These are phyloP conservation scores for Ptychobarbus kaznakovi DNA, from an alignment of 2,797 vertebrate species.

Conservation along the genomic window DNA sequence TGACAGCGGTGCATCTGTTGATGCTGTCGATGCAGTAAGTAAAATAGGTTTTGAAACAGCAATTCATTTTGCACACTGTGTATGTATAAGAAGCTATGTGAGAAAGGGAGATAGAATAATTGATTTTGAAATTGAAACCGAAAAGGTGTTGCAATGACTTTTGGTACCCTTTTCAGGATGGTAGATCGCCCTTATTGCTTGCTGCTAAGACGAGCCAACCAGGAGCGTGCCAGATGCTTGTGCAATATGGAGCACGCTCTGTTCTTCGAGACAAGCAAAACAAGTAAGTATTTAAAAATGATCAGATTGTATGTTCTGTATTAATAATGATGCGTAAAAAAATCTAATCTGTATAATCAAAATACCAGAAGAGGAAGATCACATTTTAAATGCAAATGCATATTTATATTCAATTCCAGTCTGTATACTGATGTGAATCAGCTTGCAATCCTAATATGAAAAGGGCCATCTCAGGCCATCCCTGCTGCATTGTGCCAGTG, in stretches of 20 bases:
- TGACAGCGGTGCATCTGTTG: conserved; percentile 81
- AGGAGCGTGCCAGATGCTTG: conserved; percentile 80
- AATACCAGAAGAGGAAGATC: not conserved
- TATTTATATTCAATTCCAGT: not conserved
- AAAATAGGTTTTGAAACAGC: conserved; percentile 3
- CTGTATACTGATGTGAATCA: not conserved
- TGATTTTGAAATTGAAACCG: not conserved
- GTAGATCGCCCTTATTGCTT: conserved; percentile 81
- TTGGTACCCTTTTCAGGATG: conserved; percentile 74
- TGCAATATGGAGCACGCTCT: conserved; percentile 81
- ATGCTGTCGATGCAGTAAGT: conserved; percentile 81
- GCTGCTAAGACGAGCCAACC: conserved; percentile 86
- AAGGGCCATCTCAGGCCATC: not conserved
- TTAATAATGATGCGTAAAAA: not conserved
- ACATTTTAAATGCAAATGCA: not conserved
- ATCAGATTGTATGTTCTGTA: not conserved
- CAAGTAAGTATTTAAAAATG: conserved; percentile 70
- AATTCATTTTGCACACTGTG: not conserved
- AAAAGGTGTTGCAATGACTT: not conserved
- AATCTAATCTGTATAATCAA: not conserved
- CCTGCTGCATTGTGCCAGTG: not conserved
- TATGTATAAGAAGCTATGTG: not conserved
- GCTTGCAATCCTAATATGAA: not conserved
- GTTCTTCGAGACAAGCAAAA: conserved; percentile 85
- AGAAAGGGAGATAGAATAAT: not conserved